Conservation (phyloP, 2,888 invertebrate genomes). For the Deroplatys truncata region DNA sequence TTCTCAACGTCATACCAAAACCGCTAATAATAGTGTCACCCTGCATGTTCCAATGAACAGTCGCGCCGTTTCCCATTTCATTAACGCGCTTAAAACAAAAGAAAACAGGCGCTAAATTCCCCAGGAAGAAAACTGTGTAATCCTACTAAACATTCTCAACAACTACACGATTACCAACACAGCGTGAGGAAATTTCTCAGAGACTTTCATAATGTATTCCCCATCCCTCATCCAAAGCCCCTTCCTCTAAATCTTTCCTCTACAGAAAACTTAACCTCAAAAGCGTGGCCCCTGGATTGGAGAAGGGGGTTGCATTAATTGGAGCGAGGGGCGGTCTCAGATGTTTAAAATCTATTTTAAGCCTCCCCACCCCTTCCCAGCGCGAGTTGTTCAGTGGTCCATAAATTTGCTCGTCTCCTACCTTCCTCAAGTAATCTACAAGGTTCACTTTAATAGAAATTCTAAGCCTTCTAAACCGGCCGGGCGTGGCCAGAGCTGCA, state of each 20-base stretch:
- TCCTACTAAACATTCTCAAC: neutral
- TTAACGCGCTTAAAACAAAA: neutral
- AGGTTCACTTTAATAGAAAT: neutral
- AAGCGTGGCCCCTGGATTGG: neutral
- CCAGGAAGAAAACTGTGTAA: neutral
- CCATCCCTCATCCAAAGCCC: neutral
- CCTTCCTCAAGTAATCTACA: neutral
- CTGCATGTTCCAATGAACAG: too few relatives aligned
- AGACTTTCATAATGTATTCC: neutral
- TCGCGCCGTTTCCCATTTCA: neutral
- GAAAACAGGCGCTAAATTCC: neutral
- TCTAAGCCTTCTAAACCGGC: neutral
- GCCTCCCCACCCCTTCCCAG: neutral
- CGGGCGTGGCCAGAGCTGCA: neutral
- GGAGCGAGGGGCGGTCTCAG: neutral
- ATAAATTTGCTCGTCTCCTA: slow-evolving; percentile 1
- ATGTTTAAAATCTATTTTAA: slow-evolving; percentile 12
- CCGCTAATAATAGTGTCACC: too few relatives aligned
- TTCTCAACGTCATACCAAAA: too few relatives aligned
- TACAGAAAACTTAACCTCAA: neutral
- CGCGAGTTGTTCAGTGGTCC: neutral
- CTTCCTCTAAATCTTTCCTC: neutral
- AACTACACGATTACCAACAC: neutral
- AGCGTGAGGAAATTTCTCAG: neutral
- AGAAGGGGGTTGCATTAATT: neutral